phyloP scores from a whole-genome alignment of 2,888 invertebrate genomes.

The Idaea dimidiata region DNA sequence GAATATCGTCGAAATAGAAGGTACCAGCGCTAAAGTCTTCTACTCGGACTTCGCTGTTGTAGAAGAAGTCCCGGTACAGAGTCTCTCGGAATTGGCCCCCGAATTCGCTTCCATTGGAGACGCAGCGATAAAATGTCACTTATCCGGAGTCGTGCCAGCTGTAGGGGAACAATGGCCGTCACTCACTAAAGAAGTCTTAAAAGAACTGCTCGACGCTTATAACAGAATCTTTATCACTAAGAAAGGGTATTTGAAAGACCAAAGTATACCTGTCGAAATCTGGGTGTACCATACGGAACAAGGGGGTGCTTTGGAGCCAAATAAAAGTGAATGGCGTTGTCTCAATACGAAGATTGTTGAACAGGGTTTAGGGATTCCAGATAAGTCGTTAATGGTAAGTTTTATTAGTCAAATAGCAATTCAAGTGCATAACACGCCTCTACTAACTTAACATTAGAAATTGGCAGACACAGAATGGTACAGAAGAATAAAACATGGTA shows the following conservation, averaged over 20 bases:
- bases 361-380: slow-evolving; percentile 82
- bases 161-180: slow-evolving; percentile 84
- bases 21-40: slow-evolving; percentile 75
- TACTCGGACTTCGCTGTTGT: slow-evolving; percentile 84
- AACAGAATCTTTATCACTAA: slow-evolving; percentile 78
- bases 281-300: slow-evolving; percentile 82
- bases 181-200: slow-evolving; percentile 81
- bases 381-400: slow-evolving; percentile 52
- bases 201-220: slow-evolving; percentile 75
- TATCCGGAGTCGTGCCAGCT: slow-evolving; percentile 86
- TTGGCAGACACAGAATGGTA: no score
- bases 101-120: slow-evolving; percentile 76
- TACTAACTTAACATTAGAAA: no score
- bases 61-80: slow-evolving; percentile 63
- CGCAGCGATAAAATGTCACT: slow-evolving; percentile 83
- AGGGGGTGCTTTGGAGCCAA: slow-evolving; percentile 85
- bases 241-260: slow-evolving; percentile 68
- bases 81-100: slow-evolving; percentile 74
- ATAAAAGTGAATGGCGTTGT: slow-evolving; percentile 82
- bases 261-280: slow-evolving; percentile 82
- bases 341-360: slow-evolving; percentile 84
- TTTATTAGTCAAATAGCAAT: neutral
- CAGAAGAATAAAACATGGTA: no score
- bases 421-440: no score
- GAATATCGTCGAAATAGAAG: slow-evolving; percentile 62